phyloP scores from a whole-genome alignment of 1,140 invertebrate species.

The Dinoponera quadriceps region DNA sequence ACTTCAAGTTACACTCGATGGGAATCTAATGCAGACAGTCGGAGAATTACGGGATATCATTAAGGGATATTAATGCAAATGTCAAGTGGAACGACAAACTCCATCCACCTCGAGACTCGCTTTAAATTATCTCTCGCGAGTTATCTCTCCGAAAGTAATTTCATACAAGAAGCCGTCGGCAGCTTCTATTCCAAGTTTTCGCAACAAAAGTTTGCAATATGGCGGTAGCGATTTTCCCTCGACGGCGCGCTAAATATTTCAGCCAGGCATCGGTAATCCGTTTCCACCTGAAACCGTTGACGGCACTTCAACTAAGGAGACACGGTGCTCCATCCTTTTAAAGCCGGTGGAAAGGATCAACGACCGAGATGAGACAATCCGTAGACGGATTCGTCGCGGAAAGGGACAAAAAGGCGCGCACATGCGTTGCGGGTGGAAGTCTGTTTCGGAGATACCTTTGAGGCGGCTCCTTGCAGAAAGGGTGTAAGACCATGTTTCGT shows the following conservation, averaged over 20 bases:
- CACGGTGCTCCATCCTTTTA: slow-evolving; percentile 42
- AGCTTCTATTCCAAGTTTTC: slow-evolving; percentile 51
- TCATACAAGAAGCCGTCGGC: slow-evolving; percentile 56
- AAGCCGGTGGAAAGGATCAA: slow-evolving; percentile 61
- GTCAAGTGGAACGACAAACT: slow-evolving; percentile 44
- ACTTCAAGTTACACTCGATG: slow-evolving; percentile 17
- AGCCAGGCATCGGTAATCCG: slow-evolving; percentile 57
- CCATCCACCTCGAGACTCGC: slow-evolving; percentile 22
- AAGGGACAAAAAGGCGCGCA: slow-evolving; percentile 48
- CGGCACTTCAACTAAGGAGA: slow-evolving; percentile 56
- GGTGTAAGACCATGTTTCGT: slow-evolving; percentile 69
- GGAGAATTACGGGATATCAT: slow-evolving; percentile 38
- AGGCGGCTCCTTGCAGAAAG: slow-evolving; percentile 54
- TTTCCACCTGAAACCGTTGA: slow-evolving; percentile 59
- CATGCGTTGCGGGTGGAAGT: slow-evolving; percentile 63
- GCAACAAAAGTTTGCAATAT: slow-evolving; percentile 50
- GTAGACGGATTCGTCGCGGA: slow-evolving; percentile 49
- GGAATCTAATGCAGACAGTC: slow-evolving; percentile 16
- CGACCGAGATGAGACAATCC: slow-evolving; percentile 50
- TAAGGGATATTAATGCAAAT: slow-evolving; percentile 56
- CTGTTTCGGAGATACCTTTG: slow-evolving; percentile 71
- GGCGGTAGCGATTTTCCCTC: slow-evolving; percentile 49
- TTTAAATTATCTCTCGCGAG: slow-evolving; percentile 56
- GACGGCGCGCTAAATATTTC: slow-evolving; percentile 54
- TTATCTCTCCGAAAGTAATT: slow-evolving; percentile 56